phyloP scores from a whole-genome alignment of 2,888 invertebrate genomes.

The Melanostoma mellinum region DNA sequence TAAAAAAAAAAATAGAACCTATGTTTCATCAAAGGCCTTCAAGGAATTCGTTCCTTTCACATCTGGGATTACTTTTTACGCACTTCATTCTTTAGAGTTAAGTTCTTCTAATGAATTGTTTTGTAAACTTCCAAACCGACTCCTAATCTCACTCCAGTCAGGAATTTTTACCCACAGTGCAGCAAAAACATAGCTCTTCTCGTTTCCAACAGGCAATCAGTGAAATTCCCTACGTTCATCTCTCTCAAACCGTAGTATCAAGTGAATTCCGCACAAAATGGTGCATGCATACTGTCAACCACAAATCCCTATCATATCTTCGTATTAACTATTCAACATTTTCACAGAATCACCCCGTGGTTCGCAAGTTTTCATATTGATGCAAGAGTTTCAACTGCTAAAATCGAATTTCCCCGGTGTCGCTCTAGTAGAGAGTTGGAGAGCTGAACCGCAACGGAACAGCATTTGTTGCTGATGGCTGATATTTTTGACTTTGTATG shows the following conservation, averaged over 20 bases:
- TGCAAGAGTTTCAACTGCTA: conserved; percentile 17
- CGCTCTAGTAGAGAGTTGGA: neutral
- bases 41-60: too few relatives aligned
- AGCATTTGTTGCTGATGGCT: too few relatives aligned
- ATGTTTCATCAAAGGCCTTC: too few relatives aligned
- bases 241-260: neutral
- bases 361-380: conserved; percentile 31
- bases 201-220: conserved; percentile 47
- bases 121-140: conserved; percentile 11
- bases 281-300: conserved; percentile 25
- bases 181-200: neutral
- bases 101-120: conserved; percentile 18
- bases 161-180: neutral
- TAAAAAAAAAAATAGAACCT: too few relatives aligned
- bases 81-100: too few relatives aligned
- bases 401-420: conserved; percentile 36
- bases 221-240: conserved; percentile 51
- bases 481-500: too few relatives aligned
- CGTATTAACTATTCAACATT: conserved; percentile 55
- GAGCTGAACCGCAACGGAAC: conserved; percentile 21
- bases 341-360: conserved; percentile 38
- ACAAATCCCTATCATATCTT: conserved; percentile 55
- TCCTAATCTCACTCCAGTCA: conserved; percentile 21
- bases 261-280: conserved; percentile 33
- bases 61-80: too few relatives aligned